Percentiles rank a stretch among this genome's conserved stretches.
Conservation (phyloP, 2,888 invertebrate species). For the Aspidiotus destructor region DNA sequence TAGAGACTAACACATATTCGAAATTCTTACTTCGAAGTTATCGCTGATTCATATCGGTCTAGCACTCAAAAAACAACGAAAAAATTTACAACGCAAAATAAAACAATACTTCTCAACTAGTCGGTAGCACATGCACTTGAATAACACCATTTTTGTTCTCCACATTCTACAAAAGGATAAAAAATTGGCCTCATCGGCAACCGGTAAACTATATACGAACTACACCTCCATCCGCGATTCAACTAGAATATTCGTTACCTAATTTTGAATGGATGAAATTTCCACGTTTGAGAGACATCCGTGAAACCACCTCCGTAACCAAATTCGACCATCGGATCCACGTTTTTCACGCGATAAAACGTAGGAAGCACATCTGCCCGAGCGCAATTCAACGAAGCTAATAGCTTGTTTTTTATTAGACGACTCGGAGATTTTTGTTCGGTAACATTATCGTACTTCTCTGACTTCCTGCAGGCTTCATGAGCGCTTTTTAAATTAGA, state of each 20-base stretch:
- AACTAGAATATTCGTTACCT: constrained; percentile 11
- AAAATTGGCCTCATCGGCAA: no score
- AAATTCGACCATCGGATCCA: constrained; percentile 11
- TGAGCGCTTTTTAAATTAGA: neutral
- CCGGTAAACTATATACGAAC: no score
- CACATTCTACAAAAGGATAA: no score
- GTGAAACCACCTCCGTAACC: constrained; percentile 32
- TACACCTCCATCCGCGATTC: no score
- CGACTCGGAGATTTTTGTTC: constrained; percentile 12
- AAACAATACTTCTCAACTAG: no score
- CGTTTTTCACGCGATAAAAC: neutral
- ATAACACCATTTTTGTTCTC: no score
- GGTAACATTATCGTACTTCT: neutral
- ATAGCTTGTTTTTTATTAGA: constrained; percentile 21
- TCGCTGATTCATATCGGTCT: no score
- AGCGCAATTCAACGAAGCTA: constrained; percentile 28
- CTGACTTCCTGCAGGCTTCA: neutral
- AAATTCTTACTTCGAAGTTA: no score
- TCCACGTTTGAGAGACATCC: constrained; percentile 35
- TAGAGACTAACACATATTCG: no score
- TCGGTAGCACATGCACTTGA: no score
- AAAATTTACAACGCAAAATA: no score
- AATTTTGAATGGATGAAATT: constrained; percentile 30
- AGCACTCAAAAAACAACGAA: no score
- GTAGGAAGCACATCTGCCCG: constrained; percentile 3